A percentile compares a stretch with the other conserved stretches of the same genome.
Conservation (phyloP, 2,113 vertebrate genomes). For the Gymnarchus niloticus region DNA sequence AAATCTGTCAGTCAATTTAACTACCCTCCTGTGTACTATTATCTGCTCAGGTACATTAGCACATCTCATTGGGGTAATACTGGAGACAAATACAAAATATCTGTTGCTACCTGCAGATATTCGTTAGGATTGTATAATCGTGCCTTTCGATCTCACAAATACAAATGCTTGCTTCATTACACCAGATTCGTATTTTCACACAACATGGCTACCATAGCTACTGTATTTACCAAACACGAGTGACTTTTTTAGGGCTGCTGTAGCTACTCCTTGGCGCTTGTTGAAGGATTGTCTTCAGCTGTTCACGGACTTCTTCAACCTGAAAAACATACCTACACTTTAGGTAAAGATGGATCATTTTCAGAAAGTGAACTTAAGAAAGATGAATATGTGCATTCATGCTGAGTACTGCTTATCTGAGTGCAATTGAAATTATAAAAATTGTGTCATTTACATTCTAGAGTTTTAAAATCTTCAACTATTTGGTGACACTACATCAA, state of each 20-base stretch:
- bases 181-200: not conserved
- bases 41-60: not conserved
- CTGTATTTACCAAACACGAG: slow-evolving; percentile 16
- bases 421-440: too few species aligned
- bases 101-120: slow-evolving; percentile 11
- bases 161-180: not conserved
- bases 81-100: not conserved
- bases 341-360: not conserved
- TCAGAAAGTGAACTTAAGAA: not conserved
- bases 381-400: not conserved
- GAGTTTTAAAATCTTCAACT: too few species aligned
- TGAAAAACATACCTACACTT: not conserved
- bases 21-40: not conserved
- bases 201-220: slow-evolving; percentile 20
- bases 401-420: not conserved
- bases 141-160: not conserved
- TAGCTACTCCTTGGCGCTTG: not conserved
- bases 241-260: not conserved
- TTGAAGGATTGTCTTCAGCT: not conserved
- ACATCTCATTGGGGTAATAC: not conserved
- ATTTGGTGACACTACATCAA: too few species aligned
- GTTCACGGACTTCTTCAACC: not conserved
- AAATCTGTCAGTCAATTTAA: slow-evolving; percentile 14
- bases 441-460: too few species aligned
- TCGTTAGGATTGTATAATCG: not conserved